Base-by-base conservation (phyloP, 1,140 invertebrate species). In the Drosophila carrolli region DNA sequence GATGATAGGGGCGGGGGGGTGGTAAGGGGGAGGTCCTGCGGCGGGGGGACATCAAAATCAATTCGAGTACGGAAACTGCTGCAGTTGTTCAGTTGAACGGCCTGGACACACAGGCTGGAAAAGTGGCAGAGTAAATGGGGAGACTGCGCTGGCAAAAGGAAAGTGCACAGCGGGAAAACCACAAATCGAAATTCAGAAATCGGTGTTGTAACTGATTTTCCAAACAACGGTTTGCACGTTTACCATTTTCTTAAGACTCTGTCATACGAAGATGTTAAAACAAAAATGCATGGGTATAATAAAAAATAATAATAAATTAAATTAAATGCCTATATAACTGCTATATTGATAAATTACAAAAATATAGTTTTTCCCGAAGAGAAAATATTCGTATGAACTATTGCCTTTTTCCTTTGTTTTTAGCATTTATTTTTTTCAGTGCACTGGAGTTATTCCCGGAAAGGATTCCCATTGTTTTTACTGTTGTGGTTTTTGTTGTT, bases 31-130 rank as follows among this genome's bases (percentile, higher is more conserved):
- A 63, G 48, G 67, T 61, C 63, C 74, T 72, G 78, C 41, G 40
- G 57, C 38, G 57, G 53, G 38, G 46, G 71, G 62, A 65, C 84
- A 86, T 88, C 83, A 75, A 88, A 86, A 86, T 86, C 79, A 86
- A 86, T 86, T 86, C 71, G 82, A 88, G 79, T 73, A 68, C 83
- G 83, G 83, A 88, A 86, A 73, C 84, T 76, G 83, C 83, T 86
- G 83, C 79, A 86, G 83, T 86, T 88, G 83, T 88, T 73, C 75
- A 83, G 79, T 82, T 83, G 79, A 83, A 75, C 82, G 68, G 56
- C 62, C 65, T 71, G 68, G 68, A 72, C 68, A 71, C 43, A 56
- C 48, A 51, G 51, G 10, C 67, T 47, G 63, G 27, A 56, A 48
- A 70, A 56, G 65, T 11, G 44, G 38, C 7, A n/a, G 60, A 8